Base-by-base conservation (phyloP, 2,888 invertebrate species). In the Dasypogon diadema region DNA sequence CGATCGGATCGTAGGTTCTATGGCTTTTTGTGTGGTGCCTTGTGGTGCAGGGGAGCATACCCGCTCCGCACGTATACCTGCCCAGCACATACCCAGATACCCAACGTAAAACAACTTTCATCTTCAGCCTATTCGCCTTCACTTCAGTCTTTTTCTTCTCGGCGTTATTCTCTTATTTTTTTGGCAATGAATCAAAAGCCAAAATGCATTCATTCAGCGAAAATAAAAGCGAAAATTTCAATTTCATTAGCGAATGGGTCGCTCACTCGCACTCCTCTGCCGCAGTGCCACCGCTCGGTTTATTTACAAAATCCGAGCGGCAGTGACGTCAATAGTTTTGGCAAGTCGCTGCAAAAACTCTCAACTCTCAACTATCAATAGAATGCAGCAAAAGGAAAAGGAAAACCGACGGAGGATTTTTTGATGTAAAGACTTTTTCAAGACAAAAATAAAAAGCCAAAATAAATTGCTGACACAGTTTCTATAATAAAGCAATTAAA, bases 401-500 rank as follows among this genome's bases (percentile, higher is more conserved):
- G 42, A 42, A 42, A 42, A 42, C 42, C 12, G 42, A 42, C 8
- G n/a, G 42, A 12, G 12, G 42, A 1, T 6, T 42, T 42, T 42
- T 42, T 42, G 3, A 42, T 42, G 6, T 12, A 42, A 42, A 12
- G n/a, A 42, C 10, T 3, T 12, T 42, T 42, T 42, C 12, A 18
- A 51, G 21, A n/a, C 51, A 18, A 21, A 51, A 51, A 51, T 21
- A 51, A 21, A 51, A 51, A 5, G 46, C 21, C 16, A 46, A 65
- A 63, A 46, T 48, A 46, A 56, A 56, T 26, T 22, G 65, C 65
- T 65, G 65, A 65, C 65, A 65, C 65, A 65, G 65, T 65, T 65
- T 65, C 65, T 65, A 65, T 65, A 65, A 46, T 65, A 46, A 65
- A 65, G 65, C 46, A 65, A 65, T 65, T 65, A 65, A 65, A 65